phyloP scores from a whole-genome alignment of 2,113 vertebrate genomes.

The Labeo rohita region DNA sequence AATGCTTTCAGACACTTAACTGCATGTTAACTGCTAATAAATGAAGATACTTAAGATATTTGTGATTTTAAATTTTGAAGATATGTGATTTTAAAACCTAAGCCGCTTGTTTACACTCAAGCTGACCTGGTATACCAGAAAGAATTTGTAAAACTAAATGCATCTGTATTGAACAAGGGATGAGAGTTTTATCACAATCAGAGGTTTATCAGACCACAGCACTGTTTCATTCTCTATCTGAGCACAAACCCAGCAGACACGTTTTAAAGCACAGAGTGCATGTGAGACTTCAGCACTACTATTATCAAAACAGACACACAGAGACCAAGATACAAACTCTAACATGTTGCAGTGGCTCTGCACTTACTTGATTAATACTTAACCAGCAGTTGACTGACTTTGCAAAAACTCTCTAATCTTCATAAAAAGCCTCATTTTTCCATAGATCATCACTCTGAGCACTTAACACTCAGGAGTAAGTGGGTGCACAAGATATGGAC shows the following conservation, averaged over 20 bases:
- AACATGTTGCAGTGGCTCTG: neutral
- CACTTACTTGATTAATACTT: constrained; percentile 26
- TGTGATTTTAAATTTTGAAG: too few relatives aligned
- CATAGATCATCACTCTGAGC: constrained; percentile 21
- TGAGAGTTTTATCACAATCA: neutral
- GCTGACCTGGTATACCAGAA: neutral
- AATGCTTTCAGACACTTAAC: too few relatives aligned
- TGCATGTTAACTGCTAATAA: too few relatives aligned
- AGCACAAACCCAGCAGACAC: neutral
- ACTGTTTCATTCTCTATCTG: neutral
- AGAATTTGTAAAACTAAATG: neutral
- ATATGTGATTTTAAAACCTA: too few relatives aligned
- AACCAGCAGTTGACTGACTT: neutral
- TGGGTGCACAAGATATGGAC: neutral
- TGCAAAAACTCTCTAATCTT: constrained; percentile 15
- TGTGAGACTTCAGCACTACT: neutral
- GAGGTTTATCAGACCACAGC: neutral
- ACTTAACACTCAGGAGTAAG: constrained; percentile 6
- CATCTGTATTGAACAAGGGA: neutral
- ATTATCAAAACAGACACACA: neutral
- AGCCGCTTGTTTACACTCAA: neutral
- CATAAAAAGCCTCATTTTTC: neutral
- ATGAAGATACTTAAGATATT: too few relatives aligned
- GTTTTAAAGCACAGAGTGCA: neutral
- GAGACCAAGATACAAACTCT: neutral